Evolutionary conservation across 2,888 invertebrate species (phyloP), one percentile per base, ranked within the genome.

Genomic region (Sarcophaga rosellei): DNA sequence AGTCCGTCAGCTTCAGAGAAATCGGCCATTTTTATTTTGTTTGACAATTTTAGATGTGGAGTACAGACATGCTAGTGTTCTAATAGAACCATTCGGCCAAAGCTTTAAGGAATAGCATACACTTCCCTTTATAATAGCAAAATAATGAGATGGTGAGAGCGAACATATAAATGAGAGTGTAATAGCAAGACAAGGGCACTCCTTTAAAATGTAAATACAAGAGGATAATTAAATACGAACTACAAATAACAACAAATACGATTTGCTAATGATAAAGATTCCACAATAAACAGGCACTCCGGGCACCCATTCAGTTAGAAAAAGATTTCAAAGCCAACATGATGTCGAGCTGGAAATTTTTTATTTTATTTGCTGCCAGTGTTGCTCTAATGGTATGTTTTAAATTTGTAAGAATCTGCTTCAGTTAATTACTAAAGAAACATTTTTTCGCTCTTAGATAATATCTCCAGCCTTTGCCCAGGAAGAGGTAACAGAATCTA

Each of bases 311-410:
- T 65, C 59, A 76, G 81, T 82, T 25, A 20, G 45, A 59, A 65
- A 8, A 65, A 45, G 21, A 62, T 75, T 81, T 75, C n/a, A 10
- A 63, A 3, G 20, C 69, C 11, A 75, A 59, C 70, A 82, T 65
- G 76, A 65, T 20, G 21, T 25, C 23, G n/a, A 59, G 6, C 53
- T 0, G 1, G 0, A 59, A 59, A 47, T 25, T 47, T 35, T 35
- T 35, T 35, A 35, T 35, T 35, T 35, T 35, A 8, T 35, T 35
- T 35, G 35, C 70, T 35, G 35, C 70, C n/a, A 76, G 20, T 23
- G 35, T 76, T 70, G 63, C 20, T 82, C 20, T 82, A 20, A 25
- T 59, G 76, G 81, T 82, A 47, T 65, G 76, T 76, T 73, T 45
- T 57, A 21, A 12, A 25, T 20, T 25, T 15, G 12, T 20, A 65